Conservation (phyloP, 2,888 invertebrate species). For the Pegoplata infirma region DNA sequence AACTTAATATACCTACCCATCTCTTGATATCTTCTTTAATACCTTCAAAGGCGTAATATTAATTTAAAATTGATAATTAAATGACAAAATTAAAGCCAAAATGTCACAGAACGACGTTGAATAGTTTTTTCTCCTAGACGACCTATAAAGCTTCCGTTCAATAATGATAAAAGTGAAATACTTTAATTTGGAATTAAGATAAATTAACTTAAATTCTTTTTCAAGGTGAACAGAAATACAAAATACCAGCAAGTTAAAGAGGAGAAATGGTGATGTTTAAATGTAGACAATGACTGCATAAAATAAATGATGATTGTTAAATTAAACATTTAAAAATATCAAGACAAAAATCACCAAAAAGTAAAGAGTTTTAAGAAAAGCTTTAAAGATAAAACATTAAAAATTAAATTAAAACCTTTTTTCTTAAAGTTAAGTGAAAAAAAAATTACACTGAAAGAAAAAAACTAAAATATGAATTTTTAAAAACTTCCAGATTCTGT, state of each 20-base stretch:
- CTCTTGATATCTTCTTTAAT: not conserved
- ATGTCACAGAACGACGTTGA: not conserved
- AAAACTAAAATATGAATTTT: too few relatives aligned
- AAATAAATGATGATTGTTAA: constrained; percentile 43
- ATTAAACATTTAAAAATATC: constrained; percentile 24
- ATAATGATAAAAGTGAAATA: constrained; percentile 15
- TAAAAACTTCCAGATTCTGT: too few relatives aligned
- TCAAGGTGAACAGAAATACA: constrained; percentile 18
- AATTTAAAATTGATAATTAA: constrained; percentile 25
- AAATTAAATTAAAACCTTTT: not conserved
- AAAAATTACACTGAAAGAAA: too few relatives aligned
- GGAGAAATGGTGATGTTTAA: not conserved
- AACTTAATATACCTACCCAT: not conserved
- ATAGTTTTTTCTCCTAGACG: not conserved
- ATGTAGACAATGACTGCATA: constrained; percentile 1
- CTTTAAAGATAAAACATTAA: constrained; percentile 8
- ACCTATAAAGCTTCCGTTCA: not conserved
- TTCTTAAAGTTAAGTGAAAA: not conserved
- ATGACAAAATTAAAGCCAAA: constrained; percentile 19
- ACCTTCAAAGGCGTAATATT: constrained; percentile 28
- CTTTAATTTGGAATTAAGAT: constrained; percentile 42
- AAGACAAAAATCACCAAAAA: not conserved
- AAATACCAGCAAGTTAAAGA: not conserved
- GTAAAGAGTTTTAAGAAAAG: not conserved
- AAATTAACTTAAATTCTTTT: constrained; percentile 34